Evolutionary conservation across 2,113 vertebrate species (phyloP).

Genomic region (Promerops cafer): DNA sequence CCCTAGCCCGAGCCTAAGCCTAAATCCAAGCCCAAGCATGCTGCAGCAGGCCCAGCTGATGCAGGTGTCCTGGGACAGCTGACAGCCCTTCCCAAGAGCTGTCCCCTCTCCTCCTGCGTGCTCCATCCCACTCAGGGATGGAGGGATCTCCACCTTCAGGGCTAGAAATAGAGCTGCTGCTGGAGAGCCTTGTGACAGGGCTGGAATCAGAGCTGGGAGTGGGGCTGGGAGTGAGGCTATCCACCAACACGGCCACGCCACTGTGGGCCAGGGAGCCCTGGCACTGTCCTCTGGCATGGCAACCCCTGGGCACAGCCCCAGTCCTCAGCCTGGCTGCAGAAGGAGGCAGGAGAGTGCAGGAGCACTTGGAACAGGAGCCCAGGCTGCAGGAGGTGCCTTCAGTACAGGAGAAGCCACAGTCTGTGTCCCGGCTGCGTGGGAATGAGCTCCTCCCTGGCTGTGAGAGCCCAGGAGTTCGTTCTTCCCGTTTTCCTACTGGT

Average conservation of each 20-base stretch:
- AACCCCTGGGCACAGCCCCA: background rate
- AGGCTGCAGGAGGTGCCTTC: background rate
- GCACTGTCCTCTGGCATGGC: rapidly evolving
- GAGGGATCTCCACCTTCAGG: background rate
- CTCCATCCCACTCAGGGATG: background rate
- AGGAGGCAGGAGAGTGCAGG: background rate
- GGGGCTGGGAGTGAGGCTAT: background rate
- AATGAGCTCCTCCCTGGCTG: background rate
- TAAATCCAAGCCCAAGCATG: background rate
- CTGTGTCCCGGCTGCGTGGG: rapidly evolving
- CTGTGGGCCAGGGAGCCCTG: background rate
- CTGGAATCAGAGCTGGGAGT: background rate
- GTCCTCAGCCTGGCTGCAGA: background rate
- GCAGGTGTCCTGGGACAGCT: background rate
- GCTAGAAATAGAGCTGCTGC: background rate
- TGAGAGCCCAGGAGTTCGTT: background rate
- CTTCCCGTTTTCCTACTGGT: background rate
- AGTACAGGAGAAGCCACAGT: background rate
- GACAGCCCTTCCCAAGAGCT: background rate
- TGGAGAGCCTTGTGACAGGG: background rate
- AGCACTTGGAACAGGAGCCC: background rate
- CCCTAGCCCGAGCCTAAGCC: rapidly evolving
- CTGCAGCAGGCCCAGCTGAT: background rate
- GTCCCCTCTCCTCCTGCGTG: background rate
- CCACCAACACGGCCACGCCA: background rate